Evolutionary conservation across 2,888 invertebrate genomes (phyloP).

Genomic region (Taenaris catops): DNA sequence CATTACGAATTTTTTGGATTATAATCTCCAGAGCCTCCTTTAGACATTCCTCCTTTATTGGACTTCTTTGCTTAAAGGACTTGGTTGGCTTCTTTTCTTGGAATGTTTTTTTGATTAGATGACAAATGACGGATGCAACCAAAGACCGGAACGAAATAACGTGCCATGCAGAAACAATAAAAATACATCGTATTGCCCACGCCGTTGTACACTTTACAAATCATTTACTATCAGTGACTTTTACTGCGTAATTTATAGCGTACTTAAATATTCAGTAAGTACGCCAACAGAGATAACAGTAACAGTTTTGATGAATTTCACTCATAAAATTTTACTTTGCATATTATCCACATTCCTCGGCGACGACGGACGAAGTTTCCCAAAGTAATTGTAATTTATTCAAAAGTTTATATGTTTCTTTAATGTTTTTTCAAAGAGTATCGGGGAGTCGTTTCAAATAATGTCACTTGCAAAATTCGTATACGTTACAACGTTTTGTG

Average conservation of each 20-base stretch:
- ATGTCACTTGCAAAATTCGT: slow-evolving; percentile 13
- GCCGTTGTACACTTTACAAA: slow-evolving; percentile 2
- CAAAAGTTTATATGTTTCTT: slow-evolving; percentile 21
- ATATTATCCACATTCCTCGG: slow-evolving; percentile 20
- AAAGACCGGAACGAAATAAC: too few species aligned
- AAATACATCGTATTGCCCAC: not conserved
- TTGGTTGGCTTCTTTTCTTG: too few species aligned
- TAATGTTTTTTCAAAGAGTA: slow-evolving; percentile 22
- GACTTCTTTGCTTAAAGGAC: too few species aligned
- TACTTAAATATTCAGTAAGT: slow-evolving; percentile 17
- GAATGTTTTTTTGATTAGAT: too few species aligned
- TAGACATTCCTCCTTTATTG: too few species aligned
- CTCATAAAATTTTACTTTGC: slow-evolving; percentile 23
- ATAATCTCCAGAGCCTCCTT: too few species aligned
- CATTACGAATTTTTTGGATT: too few species aligned
- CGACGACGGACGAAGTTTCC: slow-evolving; percentile 16
- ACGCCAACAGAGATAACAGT: slow-evolving; percentile 20
- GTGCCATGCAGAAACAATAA: too few species aligned
- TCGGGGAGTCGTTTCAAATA: slow-evolving; percentile 12
- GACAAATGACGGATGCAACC: too few species aligned
- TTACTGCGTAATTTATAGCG: slow-evolving; percentile 14
- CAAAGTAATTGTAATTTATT: slow-evolving; percentile 24
- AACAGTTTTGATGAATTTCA: slow-evolving; percentile 21
- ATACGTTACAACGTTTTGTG: not conserved
- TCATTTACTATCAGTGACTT: slow-evolving; percentile 6